Conservation (phyloP, 2,797 vertebrate species). For the Arrhamphus sclerolepis region DNA sequence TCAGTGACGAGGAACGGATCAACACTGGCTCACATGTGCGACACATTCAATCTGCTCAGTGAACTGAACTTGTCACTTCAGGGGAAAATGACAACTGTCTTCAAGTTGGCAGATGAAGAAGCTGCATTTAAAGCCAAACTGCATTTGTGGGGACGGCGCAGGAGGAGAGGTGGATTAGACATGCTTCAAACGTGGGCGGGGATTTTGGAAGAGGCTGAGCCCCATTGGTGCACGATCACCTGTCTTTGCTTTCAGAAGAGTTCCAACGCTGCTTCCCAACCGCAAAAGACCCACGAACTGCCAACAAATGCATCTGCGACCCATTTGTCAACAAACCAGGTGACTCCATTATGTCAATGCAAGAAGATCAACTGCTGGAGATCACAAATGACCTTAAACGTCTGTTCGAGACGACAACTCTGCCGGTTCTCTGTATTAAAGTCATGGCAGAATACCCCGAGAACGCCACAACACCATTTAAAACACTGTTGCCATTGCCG, state of each 20-base stretch:
- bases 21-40: neutral
- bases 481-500: neutral
- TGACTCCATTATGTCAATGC: neutral
- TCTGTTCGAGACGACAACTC: neutral
- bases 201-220: conserved; percentile 13
- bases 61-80: too few species aligned
- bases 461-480: neutral
- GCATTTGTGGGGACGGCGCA: conserved; percentile 18
- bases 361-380: neutral
- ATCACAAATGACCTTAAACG: neutral
- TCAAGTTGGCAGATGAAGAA: neutral
- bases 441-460: neutral
- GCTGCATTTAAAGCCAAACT: conserved; percentile 10
- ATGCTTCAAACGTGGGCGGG: conserved; percentile 16
- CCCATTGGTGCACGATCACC: conserved; percentile 1
- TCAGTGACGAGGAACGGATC: neutral
- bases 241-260: conserved; percentile 3
- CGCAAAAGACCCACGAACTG: neutral
- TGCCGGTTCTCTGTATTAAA: neutral
- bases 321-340: neutral
- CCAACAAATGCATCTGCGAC: neutral
- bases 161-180: conserved; percentile 18
- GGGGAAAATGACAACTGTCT: neutral
- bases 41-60: neutral
- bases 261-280: neutral